phyloP scores from a whole-genome alignment of 2,888 invertebrate species.

The Gandaritis pyraliata region DNA sequence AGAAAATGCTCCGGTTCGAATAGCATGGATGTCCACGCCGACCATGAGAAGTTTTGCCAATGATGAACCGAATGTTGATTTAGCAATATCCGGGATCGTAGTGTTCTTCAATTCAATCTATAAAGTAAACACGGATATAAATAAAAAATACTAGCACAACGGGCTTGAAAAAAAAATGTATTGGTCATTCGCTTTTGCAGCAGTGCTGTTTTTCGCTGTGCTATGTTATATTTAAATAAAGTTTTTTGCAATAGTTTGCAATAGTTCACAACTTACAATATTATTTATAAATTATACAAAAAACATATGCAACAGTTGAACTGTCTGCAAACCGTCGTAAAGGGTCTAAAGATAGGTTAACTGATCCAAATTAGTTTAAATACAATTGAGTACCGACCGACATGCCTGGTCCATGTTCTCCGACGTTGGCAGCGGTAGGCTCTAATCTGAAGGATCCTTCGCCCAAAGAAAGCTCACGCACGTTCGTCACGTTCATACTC shows the following conservation, averaged over 20 bases:
- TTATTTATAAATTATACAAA: no score
- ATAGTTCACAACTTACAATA: no score
- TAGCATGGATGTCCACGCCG: conserved; percentile 76
- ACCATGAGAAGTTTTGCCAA: conserved; percentile 85
- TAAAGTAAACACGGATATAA: conserved; percentile 44
- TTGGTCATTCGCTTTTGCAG: conserved; percentile 37
- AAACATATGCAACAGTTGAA: no score
- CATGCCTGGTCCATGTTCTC: conserved; percentile 87
- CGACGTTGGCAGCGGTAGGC: conserved; percentile 82
- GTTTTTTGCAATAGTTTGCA: no score
- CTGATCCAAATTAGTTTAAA: conserved; percentile 6
- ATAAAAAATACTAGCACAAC: neutral
- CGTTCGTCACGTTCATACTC: conserved; percentile 84
- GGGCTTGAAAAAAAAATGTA: neutral
- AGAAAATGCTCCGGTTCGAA: conserved; percentile 87
- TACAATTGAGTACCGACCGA: conserved; percentile 63
- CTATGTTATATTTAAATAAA: neutral
- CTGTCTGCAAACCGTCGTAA: neutral
- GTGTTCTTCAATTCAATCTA: conserved; percentile 88
- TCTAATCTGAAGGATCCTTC: conserved; percentile 87
- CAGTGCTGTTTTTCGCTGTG: conserved; percentile 35
- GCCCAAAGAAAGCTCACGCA: conserved; percentile 82
- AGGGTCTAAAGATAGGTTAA: conserved; percentile 1
- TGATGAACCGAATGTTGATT: conserved; percentile 86
- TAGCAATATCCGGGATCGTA: conserved; percentile 83